Conservation (phyloP, 2,797 vertebrate genomes). For the Schizopygopsis malacanthus region DNA sequence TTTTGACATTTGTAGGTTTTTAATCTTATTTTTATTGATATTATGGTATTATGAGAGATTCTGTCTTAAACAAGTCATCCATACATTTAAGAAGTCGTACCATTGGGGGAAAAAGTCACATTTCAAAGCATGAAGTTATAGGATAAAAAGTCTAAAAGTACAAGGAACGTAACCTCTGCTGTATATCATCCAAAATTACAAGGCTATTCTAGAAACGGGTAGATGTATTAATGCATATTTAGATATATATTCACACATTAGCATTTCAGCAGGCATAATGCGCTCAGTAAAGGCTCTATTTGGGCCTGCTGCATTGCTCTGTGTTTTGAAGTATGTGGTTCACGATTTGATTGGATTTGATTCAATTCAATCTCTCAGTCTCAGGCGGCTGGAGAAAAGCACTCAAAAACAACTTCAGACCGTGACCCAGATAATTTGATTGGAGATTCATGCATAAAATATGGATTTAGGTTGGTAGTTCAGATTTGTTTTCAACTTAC, state of each 20-base stretch:
- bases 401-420: conserved; percentile 61
- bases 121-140: not conserved
- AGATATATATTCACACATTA: conserved; percentile 5
- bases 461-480: conserved; percentile 56
- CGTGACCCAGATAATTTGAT: conserved; percentile 65
- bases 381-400: conserved; percentile 56
- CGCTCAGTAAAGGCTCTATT: not conserved
- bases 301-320: conserved; percentile 26
- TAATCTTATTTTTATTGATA: not conserved
- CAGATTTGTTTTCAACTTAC: conserved; percentile 49
- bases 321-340: conserved; percentile 58
- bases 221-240: not conserved
- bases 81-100: not conserved
- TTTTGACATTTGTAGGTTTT: not conserved
- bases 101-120: not conserved
- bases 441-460: conserved; percentile 62
- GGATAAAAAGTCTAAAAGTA: not conserved
- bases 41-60: not conserved
- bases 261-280: conserved; percentile 28
- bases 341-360: conserved; percentile 72
- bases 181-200: not conserved
- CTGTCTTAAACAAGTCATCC: not conserved
- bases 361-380: conserved; percentile 72
- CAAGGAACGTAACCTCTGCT: not conserved
- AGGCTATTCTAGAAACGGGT: not conserved